Percentiles rank a stretch among this genome's conserved stretches.
These are phyloP conservation scores for Chromis chromis DNA, from an alignment of 2,797 vertebrate species.

Conservation along the genomic window DNA sequence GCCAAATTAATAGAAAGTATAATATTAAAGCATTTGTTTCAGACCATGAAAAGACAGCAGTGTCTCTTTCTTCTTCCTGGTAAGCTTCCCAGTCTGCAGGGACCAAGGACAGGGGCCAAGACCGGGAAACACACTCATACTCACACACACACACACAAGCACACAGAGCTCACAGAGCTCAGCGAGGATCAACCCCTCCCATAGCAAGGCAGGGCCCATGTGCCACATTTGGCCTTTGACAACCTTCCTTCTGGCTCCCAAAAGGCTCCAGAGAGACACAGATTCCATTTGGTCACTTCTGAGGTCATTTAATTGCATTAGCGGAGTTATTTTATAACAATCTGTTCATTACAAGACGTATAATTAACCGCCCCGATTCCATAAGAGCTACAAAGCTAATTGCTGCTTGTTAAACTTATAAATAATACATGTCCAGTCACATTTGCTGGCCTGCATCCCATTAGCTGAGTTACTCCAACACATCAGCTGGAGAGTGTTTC, in stretches of 20 bases:
- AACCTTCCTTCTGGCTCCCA: constrained; percentile 32
- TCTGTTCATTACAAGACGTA: constrained; percentile 23
- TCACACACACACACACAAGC: constrained; percentile 16
- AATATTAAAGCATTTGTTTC: not conserved
- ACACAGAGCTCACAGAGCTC: constrained; percentile 17
- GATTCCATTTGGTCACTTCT: constrained; percentile 58
- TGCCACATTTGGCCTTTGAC: constrained; percentile 47
- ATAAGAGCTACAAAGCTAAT: constrained; percentile 2
- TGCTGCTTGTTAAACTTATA: constrained; percentile 15
- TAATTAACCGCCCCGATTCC: constrained; percentile 4
- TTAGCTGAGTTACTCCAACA: constrained; percentile 4
- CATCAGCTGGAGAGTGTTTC: constrained; percentile 32
- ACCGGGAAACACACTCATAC: constrained; percentile 35
- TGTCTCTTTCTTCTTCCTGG: constrained; percentile 42
- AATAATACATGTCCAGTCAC: not conserved
- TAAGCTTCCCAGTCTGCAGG: constrained; percentile 22
- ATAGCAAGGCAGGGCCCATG: constrained; percentile 33
- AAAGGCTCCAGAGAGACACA: constrained; percentile 30
- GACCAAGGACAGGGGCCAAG: constrained; percentile 36
- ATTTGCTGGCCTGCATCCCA: not conserved
- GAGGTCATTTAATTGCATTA: constrained; percentile 44
- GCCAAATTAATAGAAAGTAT: not conserved
- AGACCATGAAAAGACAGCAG: constrained; percentile 30
- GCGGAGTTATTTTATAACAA: constrained; percentile 15
- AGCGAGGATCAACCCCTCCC: constrained; percentile 23